Evolutionary conservation across 1,140 invertebrate species (phyloP), one percentile per base, ranked within the genome.

Genomic region (Liolophura sinensis): DNA sequence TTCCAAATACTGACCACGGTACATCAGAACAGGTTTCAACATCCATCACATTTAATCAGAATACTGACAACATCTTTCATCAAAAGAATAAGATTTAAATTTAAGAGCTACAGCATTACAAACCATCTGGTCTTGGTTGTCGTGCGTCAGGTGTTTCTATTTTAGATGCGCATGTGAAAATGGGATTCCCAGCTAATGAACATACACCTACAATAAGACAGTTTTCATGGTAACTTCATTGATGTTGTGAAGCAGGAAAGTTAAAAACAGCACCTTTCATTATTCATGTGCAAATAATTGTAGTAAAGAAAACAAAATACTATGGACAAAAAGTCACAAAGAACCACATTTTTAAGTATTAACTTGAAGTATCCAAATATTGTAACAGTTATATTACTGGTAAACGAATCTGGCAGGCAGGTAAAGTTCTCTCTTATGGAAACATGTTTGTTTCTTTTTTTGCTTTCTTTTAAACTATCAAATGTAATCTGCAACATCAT

Each of bases 171-270:
- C 69, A 68, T 50, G 67, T 57, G 52, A 71, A 68, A 27, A 71
- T 64, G 47, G 62, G 65, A 65, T 68, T 71, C 22, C 69, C 69
- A 54, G 51, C 58, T 47, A 62, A 22, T 50, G 56, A 65, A 40
- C 60, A 67, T n/a, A 22, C 11, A 55, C 48, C 59, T 27, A 64
- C 31, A 40, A 58, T 46, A 57, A 56, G 60, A 68, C 58, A 50
- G 54, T 58, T 46, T 60, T 31, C 51, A 25, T 49, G 56, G 24
- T 52, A 18, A 46, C 9, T 12, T 22, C 1, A 24, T 18, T 1
- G 5, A 60, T 4, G 27, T 5, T 20, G 27, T 20, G 7, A 22
- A 24, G 7, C 18, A 24, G 20, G 27, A 22, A 58, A 31, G 27
- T 31, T 57, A 46, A 40, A 22, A n/a, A 58, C 24, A 58, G 46